Conservation (phyloP, 2,888 invertebrate species). For the Pediacus dermestoides region DNA sequence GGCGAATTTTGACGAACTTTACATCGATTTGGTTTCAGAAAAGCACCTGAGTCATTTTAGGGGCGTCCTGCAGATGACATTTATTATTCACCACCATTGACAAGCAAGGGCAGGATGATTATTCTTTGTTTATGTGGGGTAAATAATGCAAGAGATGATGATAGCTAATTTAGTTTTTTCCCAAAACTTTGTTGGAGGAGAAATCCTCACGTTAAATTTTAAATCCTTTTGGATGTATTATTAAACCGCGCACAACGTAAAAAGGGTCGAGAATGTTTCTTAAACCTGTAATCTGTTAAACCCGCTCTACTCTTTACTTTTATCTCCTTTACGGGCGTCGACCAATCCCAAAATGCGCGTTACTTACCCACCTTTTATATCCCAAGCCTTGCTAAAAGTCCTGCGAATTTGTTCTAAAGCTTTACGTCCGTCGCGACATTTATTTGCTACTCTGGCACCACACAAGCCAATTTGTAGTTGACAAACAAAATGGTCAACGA, state of each 20-base stretch:
- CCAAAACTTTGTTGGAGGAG: no score
- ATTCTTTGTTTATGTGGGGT: no score
- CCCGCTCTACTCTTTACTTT: slow-evolving; percentile 1
- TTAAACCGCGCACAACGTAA: not conserved
- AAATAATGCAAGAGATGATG: not conserved
- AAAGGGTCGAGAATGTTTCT: not conserved
- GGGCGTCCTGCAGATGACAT: not conserved
- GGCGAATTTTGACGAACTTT: not conserved
- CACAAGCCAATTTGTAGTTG: no score
- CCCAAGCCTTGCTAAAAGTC: slow-evolving; percentile 16
- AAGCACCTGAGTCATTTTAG: slow-evolving; percentile 1
- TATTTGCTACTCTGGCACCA: no score
- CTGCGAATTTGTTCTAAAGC: slow-evolving; percentile 24
- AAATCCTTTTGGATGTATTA: not conserved
- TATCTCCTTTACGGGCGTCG: no score
- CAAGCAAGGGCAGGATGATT: no score
- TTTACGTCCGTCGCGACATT: slow-evolving; percentile 18
- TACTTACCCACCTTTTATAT: slow-evolving; percentile 21
- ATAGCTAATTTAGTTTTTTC: no score
- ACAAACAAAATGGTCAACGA: no score
- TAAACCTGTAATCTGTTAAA: slow-evolving; percentile 2
- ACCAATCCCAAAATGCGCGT: no score
- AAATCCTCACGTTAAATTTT: slow-evolving; percentile 4
- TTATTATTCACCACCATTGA: not conserved
- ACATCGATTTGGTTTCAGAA: not conserved